phyloP scores from a whole-genome alignment of 35 echinoderm and acorn worm genomes.

The Lytechinus variegatus region DNA sequence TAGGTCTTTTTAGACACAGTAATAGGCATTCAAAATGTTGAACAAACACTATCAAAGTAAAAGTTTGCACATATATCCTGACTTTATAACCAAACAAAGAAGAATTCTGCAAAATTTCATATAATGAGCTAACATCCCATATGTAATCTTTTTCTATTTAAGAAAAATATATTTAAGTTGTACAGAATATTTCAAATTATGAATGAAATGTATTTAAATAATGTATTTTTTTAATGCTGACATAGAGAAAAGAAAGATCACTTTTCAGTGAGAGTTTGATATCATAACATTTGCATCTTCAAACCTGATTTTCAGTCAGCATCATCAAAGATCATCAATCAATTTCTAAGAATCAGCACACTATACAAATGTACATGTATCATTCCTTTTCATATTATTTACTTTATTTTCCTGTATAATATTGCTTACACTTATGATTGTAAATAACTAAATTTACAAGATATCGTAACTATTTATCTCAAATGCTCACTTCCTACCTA shows the following conservation, averaged over 20 bases:
- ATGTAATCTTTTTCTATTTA: too few relatives aligned
- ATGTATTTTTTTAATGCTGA: background rate
- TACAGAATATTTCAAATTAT: too few relatives aligned
- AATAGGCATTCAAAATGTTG: background rate
- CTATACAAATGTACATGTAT: background rate
- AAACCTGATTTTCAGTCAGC: background rate
- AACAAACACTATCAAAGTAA: background rate
- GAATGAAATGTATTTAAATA: too few relatives aligned
- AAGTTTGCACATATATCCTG: too few relatives aligned
- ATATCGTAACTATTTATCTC: too few relatives aligned
- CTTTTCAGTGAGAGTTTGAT: background rate
- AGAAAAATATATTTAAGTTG: too few relatives aligned
- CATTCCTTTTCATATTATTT: background rate
- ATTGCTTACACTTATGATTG: background rate
- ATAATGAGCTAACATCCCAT: too few relatives aligned
- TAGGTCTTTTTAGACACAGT: too few relatives aligned
- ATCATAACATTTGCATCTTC: background rate
- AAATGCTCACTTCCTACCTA: too few relatives aligned
- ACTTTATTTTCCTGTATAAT: background rate
- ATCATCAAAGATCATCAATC: background rate
- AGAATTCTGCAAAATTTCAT: too few relatives aligned
- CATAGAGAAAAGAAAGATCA: background rate
- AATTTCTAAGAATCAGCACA: background rate
- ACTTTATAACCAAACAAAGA: too few relatives aligned
- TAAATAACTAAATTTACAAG: background rate